Evolutionary conservation across 1,140 invertebrate genomes (phyloP).

Genomic region (Penaeus vannamei): DNA sequence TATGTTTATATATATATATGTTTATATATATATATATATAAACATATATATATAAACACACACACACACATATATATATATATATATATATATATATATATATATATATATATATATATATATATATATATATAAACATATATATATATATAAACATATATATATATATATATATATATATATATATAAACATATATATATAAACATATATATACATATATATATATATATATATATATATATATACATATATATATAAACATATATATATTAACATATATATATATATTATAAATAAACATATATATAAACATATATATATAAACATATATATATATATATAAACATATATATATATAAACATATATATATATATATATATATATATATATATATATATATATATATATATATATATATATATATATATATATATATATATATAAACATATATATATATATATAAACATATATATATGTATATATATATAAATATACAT

Average conservation of each 20-base stretch:
- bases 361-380: not conserved
- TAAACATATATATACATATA: too few species aligned
- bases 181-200: too few species aligned
- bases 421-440: constrained; percentile 20
- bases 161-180: too few species aligned
- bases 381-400: not conserved
- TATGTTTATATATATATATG: constrained; percentile 14
- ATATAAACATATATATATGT: constrained; percentile 17
- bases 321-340: constrained; percentile 22
- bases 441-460: constrained; percentile 11
- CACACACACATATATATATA: too few species aligned
- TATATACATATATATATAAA: too few species aligned
- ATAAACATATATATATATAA: not conserved
- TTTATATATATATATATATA: too few species aligned
- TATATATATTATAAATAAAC: not conserved
- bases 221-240: too few species aligned
- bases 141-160: too few species aligned
- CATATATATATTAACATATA: not conserved
- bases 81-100: too few species aligned
- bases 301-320: constrained; percentile 21
- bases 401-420: constrained; percentile 24
- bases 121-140: too few species aligned
- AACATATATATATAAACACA: too few species aligned
- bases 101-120: too few species aligned
- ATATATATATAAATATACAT: constrained; percentile 5